Base-by-base conservation (phyloP, 1,140 invertebrate species). In the Saxidomus purpurata region DNA sequence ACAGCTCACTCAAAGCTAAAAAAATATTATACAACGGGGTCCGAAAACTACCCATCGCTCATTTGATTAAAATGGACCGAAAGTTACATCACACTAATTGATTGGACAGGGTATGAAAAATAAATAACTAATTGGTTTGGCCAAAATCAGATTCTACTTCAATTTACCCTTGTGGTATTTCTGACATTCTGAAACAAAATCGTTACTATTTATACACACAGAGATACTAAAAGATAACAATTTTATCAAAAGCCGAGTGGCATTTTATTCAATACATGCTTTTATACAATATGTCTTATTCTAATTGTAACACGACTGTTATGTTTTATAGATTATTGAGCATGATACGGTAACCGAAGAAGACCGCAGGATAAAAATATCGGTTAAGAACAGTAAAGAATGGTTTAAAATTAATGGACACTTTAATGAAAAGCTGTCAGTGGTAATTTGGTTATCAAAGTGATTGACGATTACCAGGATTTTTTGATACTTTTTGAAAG, bases 361-460 rank as follows among this genome's bases (percentile, higher is more conserved):
- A 63, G 59, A 63, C 59, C 19, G 4, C 3, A 2, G 25, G n/a
- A 63, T 63, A 28, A 63, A 63, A 63, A 25, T 28, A 63, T n/a
- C 59, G 59, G 19, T n/a, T 19, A 63, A 63, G 25, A n/a, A 63
- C 59, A 25, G 19, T n/a, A 9, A 63, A 63, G 15, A 9, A 63
- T 25, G 4, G n/a, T 63, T 63, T 19, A 63, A 28, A 63, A 63
- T 28, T 63, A 63, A 63, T 63, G 59, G 59, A 63, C 25, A 63
- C 59, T 63, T 63, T 4, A 63, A 63, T 63, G n/a, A 63, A 28
- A 63, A 63, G 6, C 25, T 63, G 59, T 63, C 59, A 63, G 59
- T 63, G n/a, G n/a, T 63, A 63, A 63, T 63, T 63, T 63, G 15
- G 59, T 28, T 63, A 63, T 63, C 59, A 63, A 9, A n/a, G 25